Conservation (phyloP, 2,113 vertebrate genomes). For the Xiphophorus maculatus region DNA sequence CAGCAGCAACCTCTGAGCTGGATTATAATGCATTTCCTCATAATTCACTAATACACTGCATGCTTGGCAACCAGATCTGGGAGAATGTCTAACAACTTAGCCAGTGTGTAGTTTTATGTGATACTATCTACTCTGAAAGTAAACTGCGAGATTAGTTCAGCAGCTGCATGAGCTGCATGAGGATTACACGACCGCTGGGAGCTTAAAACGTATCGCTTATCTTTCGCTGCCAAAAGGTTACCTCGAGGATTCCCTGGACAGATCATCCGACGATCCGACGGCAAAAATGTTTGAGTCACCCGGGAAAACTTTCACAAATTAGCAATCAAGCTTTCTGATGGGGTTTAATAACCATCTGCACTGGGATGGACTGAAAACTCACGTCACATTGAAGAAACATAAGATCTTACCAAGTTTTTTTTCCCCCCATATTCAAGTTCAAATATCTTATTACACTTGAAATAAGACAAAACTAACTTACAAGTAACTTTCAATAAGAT, state of each 20-base stretch:
- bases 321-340: not conserved
- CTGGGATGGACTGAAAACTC: not conserved
- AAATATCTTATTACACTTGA: no score
- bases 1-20: slow-evolving; percentile 68
- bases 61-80: slow-evolving; percentile 35
- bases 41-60: slow-evolving; percentile 64
- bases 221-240: slow-evolving; percentile 63
- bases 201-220: slow-evolving; percentile 71
- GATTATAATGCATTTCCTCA: slow-evolving; percentile 62
- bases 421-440: no score
- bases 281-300: slow-evolving; percentile 11
- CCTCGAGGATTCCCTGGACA: slow-evolving; percentile 69
- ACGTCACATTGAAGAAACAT: no score
- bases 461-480: no score
- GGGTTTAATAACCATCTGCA: not conserved
- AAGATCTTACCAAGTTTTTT: no score
- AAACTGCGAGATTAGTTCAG: slow-evolving; percentile 68
- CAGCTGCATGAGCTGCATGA: slow-evolving; percentile 69
- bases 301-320: not conserved
- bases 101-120: slow-evolving; percentile 69
- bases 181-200: slow-evolving; percentile 73
- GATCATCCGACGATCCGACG: slow-evolving; percentile 12
- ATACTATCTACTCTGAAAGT: slow-evolving; percentile 65
- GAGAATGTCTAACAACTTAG: slow-evolving; percentile 63
- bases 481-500: no score